Evolutionary conservation across 2,888 invertebrate genomes (phyloP).

Genomic region (Hesperia comma): DNA sequence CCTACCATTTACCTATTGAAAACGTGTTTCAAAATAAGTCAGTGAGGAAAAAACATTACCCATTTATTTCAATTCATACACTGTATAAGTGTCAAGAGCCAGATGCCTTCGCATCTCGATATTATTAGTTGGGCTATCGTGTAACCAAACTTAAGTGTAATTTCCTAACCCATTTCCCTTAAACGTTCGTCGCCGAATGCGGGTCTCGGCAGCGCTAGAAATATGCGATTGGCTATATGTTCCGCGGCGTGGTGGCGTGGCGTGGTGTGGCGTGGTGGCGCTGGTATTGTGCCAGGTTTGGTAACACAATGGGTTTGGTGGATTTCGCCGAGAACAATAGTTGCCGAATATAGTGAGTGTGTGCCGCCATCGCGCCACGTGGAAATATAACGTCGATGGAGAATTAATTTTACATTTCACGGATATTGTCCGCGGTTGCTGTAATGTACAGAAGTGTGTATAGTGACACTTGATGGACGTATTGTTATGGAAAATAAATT

Average conservation of each 20-base stretch:
- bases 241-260: background rate
- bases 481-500: background rate
- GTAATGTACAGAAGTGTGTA: slow-evolving; percentile 4
- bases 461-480: slow-evolving; percentile 1
- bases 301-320: slow-evolving; percentile 31
- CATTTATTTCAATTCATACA: too few relatives aligned
- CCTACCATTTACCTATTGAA: too few relatives aligned
- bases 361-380: background rate
- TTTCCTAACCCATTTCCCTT: slow-evolving; percentile 10
- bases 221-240: slow-evolving; percentile 15
- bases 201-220: slow-evolving; percentile 5
- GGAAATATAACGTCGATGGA: slow-evolving; percentile 14
- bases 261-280: background rate
- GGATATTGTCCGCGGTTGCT: slow-evolving; percentile 38
- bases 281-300: slow-evolving; percentile 36
- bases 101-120: too few relatives aligned
- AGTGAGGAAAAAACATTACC: background rate
- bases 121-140: background rate
- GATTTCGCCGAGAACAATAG: slow-evolving; percentile 37
- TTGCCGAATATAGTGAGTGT: slow-evolving; percentile 33
- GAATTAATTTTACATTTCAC: slow-evolving; percentile 34
- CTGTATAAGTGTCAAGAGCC: too few relatives aligned
- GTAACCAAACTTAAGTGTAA: background rate
- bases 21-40: background rate
- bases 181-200: slow-evolving; percentile 13